Base-by-base conservation (phyloP, 1,140 invertebrate species). In the Oreohelix idahoensis region DNA sequence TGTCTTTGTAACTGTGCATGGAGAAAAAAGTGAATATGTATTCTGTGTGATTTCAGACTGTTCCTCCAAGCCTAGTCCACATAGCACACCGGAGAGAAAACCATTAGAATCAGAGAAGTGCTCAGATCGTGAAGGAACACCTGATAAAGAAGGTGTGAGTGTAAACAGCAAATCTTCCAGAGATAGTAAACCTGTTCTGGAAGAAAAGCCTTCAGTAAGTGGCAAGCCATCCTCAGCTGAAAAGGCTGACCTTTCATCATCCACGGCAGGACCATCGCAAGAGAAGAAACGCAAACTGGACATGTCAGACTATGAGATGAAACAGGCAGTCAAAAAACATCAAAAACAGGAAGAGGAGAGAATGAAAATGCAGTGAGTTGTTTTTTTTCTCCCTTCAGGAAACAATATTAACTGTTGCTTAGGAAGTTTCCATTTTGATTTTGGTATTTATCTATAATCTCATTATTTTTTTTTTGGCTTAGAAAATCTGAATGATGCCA, bases 281-380 rank as follows among this genome's bases (percentile, higher is more conserved):
- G 63, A 80, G 10, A 71, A 49, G 36, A 80, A 80, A 49, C 63
- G 79, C 8, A 80, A 80, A 36, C 45, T 71, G 17, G 79, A 80
- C 13, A 49, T 71, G 39, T 29, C 63, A 70, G 79, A 80, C 11
- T 63, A 80, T 5, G 79, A 80, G 29, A 29, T 80, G 5, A 70
- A 51, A 71, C 79, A 80, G 32, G 79, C 45, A 4, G 32, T 35
- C 10, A 80, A 80, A 29, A 80, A 80, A 35, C 79, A 80, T 71
- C 79, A 80, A 32, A 80, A 80, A 36, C 79, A 80, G 29, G 79
- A 80, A n/a, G 79, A 80, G 38, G 79, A 80, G 10, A 71, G 79
- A 71, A 80, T 80, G 79, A 80, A 80, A 71, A 80, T 80, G 79
- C 79, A 80, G 79, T 80, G 32, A 80, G 79, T 80, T 15, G 5